Evolutionary conservation across 2,888 invertebrate genomes (phyloP), one percentile per base, ranked within the genome.

Genomic region (Chironomus riparius): DNA sequence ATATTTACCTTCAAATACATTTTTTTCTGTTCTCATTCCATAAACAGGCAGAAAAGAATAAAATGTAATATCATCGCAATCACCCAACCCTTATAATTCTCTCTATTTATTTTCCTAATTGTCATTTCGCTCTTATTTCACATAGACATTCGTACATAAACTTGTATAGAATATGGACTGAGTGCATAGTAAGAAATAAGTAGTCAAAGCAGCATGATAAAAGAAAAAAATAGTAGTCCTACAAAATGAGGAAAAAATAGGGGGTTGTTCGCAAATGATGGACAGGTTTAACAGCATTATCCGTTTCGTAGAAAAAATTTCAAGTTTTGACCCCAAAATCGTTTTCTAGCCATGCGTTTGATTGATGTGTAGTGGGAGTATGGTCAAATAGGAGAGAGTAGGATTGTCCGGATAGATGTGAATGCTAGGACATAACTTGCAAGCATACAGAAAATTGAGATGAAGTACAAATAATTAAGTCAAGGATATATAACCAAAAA

Each of bases 21-120:
- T 65, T 38, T 56, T 50, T 50, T 56, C 5, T 7, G 5, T 50
- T 0, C 50, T 50, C 56, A 18, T 15, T 56, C 56, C 18, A 2
- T 18, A 10, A 38, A 69, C 3, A 7, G 69, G 68, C 6, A 47
- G 18, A 47, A 47, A 10, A 47, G 21, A 47, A 38, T 47, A 47
- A 68, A 22, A 28, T 68, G 10, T 13, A 70, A 70, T 48, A 47
- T 70, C 15, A 12, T 22, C 28, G 69, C 47, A 15, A 7, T 48
- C 70, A 50, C 47, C 38, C 70, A 21, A 38, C 70, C 70, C 70
- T 70, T 50, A 70, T 70, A 70, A 70, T 70, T 70, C 50, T 70
- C 56, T 56, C 56, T 70, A 70, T 70, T 70, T 70, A 70, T 70
- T 70, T 50, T 70, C 70, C 48, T 70, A 70, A 70, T 70, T 70